Base-by-base conservation (phyloP, 2,888 invertebrate species). In the Seladonia tumulorum region DNA sequence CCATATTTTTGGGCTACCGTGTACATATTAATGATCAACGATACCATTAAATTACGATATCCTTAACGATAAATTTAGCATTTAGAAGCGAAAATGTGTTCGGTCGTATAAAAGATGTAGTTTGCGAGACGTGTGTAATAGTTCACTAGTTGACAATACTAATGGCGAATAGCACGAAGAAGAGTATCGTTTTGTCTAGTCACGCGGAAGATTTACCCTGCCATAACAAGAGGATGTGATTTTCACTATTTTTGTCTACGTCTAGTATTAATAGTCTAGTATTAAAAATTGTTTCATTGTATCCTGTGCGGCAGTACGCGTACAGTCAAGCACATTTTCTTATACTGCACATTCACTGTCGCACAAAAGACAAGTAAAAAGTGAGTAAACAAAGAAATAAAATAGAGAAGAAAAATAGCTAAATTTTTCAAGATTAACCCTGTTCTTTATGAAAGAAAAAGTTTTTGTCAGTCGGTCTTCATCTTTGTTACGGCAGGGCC, bases 121-220 rank as follows among this genome's bases (percentile, higher is more conserved):
- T 57, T 81, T 73, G 49, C 53, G 70, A 42, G 70, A 83, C 63
- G 80, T 16, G 79, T 74, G 60, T 81, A 57, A 71, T 42, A 73
- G 70, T 57, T n/a, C 14, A 39, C 72, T 72, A 35, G 8, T 22
- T 78, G 73, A 86, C 72, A 47, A 68, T 75, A 47, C 22, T 57
- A 42, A 68, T 57, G 72, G 73, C 79, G 47, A 71, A 29, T 71
- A 83, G 81, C 87, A 81, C 80, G 79, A 89, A 90, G 90, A 87
- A 75, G 83, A 45, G 53, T 86, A 86, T 79, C 70, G 66, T 79
- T 49, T 78, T 70, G 0, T 70, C 42, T 39, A 42, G 10, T 42
- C 39, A 39, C 42, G 39, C 39, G 12, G 39, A 70, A 42, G 14
- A 70, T n/a, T 12, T 12, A n/a, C 5, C 12, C 39, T 5, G 42